Evolutionary conservation across 2,888 invertebrate genomes (phyloP).

Genomic region (Drosophila ustulata): DNA sequence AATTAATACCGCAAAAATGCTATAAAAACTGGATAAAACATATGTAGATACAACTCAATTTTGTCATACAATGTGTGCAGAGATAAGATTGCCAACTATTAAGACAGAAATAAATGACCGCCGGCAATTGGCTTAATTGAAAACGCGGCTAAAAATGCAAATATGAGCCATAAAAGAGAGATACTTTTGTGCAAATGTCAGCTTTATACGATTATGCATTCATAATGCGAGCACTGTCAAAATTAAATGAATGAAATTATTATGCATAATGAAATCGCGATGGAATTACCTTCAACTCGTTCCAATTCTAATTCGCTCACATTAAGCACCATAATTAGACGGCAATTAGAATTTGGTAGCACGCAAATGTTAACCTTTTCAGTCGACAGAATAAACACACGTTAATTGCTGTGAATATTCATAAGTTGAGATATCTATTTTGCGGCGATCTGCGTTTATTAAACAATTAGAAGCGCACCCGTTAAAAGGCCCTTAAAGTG

Average conservation of each 20-base stretch:
- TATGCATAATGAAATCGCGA: background rate
- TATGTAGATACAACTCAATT: no score
- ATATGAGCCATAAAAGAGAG: background rate
- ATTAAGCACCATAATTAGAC: constrained; percentile 1
- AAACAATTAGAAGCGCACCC: constrained; percentile 1
- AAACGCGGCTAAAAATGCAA: background rate
- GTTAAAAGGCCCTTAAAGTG: constrained; percentile 12
- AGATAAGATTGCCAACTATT: background rate
- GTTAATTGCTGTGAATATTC: background rate
- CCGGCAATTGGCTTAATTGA: background rate
- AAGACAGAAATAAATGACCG: background rate
- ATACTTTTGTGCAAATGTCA: background rate
- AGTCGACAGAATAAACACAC: background rate
- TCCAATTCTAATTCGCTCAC: background rate
- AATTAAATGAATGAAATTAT: background rate
- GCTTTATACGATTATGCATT: background rate
- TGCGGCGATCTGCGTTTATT: background rate
- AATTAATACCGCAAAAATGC: no score
- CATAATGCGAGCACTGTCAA: background rate
- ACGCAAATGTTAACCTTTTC: constrained; percentile 3
- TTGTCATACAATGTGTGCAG: background rate
- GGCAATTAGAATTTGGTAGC: background rate
- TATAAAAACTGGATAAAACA: no score
- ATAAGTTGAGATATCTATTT: constrained; percentile 4
- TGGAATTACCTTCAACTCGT: background rate